Evolutionary conservation across 2,113 vertebrate species (phyloP).

Genomic region (Neofelis nebulosa): DNA sequence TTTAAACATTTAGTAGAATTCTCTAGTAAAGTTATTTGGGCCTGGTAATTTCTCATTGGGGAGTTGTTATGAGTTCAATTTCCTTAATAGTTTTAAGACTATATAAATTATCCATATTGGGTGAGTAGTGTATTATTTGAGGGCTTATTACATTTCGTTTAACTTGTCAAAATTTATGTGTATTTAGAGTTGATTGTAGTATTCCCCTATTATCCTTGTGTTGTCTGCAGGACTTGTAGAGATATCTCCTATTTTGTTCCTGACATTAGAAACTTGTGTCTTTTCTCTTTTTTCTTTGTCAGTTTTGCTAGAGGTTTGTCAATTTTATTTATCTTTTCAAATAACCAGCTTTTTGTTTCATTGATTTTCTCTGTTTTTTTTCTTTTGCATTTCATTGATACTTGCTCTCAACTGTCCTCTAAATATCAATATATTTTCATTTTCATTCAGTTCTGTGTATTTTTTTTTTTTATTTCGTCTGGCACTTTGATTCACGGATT

Average conservation of each 20-base stretch:
- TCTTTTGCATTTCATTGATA: background rate
- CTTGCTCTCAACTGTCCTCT: no score
- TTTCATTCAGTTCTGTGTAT: background rate
- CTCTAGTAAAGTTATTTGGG: background rate
- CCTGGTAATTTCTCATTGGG: background rate
- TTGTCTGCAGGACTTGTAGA: background rate
- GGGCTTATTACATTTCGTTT: background rate
- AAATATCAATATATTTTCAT: background rate
- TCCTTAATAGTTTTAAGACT: background rate
- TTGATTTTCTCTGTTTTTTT: background rate
- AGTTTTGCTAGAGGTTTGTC: background rate
- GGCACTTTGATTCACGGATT: background rate
- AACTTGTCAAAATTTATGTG: background rate
- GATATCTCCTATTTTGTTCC: background rate
- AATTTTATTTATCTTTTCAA: background rate
- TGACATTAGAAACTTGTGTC: background rate
- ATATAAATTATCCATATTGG: background rate
- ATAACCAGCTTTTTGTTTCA: background rate
- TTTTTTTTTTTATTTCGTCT: background rate
- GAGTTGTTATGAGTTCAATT: background rate
- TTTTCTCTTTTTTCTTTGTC: background rate
- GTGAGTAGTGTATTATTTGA: background rate
- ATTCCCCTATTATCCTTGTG: background rate
- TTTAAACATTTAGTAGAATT: background rate
- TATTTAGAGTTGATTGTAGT: background rate